Conservation (phyloP, 2,888 invertebrate species). For the Tortricodes alternella region DNA sequence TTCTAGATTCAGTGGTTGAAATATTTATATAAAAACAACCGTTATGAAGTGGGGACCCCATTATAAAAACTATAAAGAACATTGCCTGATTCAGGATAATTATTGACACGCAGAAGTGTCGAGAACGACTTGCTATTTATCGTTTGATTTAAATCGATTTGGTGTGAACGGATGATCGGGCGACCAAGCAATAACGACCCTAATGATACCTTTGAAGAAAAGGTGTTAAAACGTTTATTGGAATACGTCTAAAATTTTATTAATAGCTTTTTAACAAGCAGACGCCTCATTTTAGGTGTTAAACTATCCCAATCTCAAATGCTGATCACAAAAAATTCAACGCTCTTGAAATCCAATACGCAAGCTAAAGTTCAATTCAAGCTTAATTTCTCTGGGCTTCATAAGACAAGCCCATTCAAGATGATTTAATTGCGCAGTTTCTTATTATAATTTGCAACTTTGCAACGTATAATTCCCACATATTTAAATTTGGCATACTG, state of each 20-base stretch:
- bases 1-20: neutral
- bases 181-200: conserved; percentile 64
- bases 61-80: conserved; percentile 4
- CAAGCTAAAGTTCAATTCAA: conserved; percentile 16
- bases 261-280: conserved; percentile 82
- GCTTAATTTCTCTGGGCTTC: neutral
- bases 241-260: conserved; percentile 75
- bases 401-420: neutral
- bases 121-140: conserved; percentile 17
- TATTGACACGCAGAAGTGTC: conserved; percentile 24
- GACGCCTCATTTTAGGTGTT: conserved; percentile 64
- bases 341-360: neutral
- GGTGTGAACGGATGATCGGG: conserved; percentile 46
- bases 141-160: conserved; percentile 50
- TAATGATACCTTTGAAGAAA: conserved; percentile 79
- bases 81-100: conserved; percentile 6
- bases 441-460: too few species aligned
- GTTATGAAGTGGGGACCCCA: neutral
- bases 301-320: conserved; percentile 50
- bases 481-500: neutral
- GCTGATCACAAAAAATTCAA: conserved; percentile 18
- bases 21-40: neutral
- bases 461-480: too few species aligned
- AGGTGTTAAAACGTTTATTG: conserved; percentile 82
- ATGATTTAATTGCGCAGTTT: too few species aligned